Evolutionary conservation across 2,113 vertebrate genomes (phyloP).

Genomic region (Anolis sagrei): DNA sequence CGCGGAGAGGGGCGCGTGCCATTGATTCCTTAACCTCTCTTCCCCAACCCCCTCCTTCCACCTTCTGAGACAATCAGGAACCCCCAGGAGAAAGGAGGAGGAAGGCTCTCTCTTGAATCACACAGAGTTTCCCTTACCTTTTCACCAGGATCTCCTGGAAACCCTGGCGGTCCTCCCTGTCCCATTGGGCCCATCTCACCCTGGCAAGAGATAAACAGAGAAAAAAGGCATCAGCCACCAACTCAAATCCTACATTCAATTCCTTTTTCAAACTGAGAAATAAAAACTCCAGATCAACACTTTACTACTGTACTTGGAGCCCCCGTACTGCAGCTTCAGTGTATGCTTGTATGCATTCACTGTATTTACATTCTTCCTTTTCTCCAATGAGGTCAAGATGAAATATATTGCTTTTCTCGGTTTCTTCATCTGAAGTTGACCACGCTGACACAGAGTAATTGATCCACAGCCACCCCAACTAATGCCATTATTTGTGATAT

Average conservation of each 20-base stretch:
- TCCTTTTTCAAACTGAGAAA: not conserved
- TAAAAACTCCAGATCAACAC: not conserved
- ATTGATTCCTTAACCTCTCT: not conserved
- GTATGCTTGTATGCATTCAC: not conserved
- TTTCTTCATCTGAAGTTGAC: not conserved
- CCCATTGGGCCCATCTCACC: constrained; percentile 77
- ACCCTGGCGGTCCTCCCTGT: constrained; percentile 75
- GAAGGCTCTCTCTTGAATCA: not conserved
- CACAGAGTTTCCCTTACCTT: constrained; percentile 73
- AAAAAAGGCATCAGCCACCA: constrained; percentile 10
- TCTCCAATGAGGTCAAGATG: too few species aligned
- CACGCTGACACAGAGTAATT: not conserved
- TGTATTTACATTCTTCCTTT: not conserved
- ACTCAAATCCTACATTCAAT: not conserved
- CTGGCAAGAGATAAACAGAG: constrained; percentile 52
- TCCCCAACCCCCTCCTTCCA: not conserved
- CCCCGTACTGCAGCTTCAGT: too few species aligned
- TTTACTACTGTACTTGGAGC: not conserved
- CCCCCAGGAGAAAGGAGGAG: not conserved
- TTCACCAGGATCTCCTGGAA: constrained; percentile 86
- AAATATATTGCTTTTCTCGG: too few species aligned
- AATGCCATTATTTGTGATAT: too few species aligned
- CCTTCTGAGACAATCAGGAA: not conserved
- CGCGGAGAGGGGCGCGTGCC: not conserved
- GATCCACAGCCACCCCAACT: too few species aligned